These are phyloP conservation scores for Mus pahari DNA, from an alignment of 2,113 vertebrate species.

Conservation along the genomic window DNA sequence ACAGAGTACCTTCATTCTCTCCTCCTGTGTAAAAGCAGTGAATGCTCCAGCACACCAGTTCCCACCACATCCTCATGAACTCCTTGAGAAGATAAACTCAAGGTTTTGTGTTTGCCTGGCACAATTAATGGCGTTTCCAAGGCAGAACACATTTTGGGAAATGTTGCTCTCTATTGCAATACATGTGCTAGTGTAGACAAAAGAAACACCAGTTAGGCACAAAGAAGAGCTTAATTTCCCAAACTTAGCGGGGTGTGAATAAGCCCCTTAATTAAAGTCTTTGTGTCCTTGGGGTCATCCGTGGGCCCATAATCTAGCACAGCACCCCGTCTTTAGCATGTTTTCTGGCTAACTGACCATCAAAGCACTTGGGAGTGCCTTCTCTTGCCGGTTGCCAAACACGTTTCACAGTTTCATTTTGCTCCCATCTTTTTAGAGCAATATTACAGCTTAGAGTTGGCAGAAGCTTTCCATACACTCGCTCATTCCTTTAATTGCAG, in stretches of 20 bases:
- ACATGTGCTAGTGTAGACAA: conserved; percentile 74
- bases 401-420: conserved; percentile 88
- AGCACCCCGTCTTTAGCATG: conserved; percentile 88
- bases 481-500: conserved; percentile 78
- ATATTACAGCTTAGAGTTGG: conserved; percentile 77
- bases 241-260: conserved; percentile 88
- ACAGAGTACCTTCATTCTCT: neutral
- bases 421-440: conserved; percentile 73
- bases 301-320: conserved; percentile 92
- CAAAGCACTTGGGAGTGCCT: conserved; percentile 88
- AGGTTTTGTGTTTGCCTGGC: conserved; percentile 1
- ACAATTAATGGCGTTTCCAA: neutral
- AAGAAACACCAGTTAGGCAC: conserved; percentile 81
- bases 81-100: neutral
- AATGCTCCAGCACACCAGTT: neutral
- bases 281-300: conserved; percentile 94
- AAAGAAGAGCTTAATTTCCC: conserved; percentile 87
- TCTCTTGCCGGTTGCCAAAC: conserved; percentile 86
- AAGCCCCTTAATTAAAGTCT: conserved; percentile 95
- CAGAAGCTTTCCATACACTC: conserved; percentile 78
- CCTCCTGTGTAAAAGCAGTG: neutral
- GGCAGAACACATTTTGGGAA: conserved; percentile 56
- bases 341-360: conserved; percentile 94
- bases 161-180: conserved; percentile 65
- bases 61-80: neutral